These are phyloP conservation scores for Sakesphorus luctuosus DNA, from an alignment of 2,113 vertebrate species.

Conservation along the genomic window DNA sequence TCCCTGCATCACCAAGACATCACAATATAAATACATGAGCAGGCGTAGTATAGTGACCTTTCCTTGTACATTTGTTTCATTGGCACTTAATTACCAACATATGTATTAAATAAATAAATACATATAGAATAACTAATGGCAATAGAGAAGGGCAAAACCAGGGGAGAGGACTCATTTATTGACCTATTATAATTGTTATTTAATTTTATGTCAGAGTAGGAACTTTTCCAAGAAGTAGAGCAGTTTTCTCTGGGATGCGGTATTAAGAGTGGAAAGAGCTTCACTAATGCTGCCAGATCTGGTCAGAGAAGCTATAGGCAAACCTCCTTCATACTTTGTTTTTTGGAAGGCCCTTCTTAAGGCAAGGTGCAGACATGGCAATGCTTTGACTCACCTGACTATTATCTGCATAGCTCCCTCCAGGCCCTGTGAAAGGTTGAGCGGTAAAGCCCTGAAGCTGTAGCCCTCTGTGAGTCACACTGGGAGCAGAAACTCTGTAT, in stretches of 20 bases:
- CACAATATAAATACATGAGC: accelerated
- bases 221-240: background rate
- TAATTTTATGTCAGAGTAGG: background rate
- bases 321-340: background rate
- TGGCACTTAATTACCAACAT: background rate
- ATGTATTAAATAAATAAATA: background rate
- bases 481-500: background rate
- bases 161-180: background rate
- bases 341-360: background rate
- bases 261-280: background rate
- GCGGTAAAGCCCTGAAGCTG: background rate
- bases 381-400: background rate
- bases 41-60: background rate
- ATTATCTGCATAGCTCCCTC: accelerated
- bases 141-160: background rate
- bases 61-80: background rate
- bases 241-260: background rate
- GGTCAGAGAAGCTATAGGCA: background rate
- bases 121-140: background rate
- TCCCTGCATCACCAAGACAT: background rate
- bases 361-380: background rate
- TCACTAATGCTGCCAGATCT: background rate
- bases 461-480: accelerated
- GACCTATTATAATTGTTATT: background rate
- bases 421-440: background rate